Base-by-base conservation (phyloP, 2,113 vertebrate species). In the Rhegmatorhina hoffmannsi region DNA sequence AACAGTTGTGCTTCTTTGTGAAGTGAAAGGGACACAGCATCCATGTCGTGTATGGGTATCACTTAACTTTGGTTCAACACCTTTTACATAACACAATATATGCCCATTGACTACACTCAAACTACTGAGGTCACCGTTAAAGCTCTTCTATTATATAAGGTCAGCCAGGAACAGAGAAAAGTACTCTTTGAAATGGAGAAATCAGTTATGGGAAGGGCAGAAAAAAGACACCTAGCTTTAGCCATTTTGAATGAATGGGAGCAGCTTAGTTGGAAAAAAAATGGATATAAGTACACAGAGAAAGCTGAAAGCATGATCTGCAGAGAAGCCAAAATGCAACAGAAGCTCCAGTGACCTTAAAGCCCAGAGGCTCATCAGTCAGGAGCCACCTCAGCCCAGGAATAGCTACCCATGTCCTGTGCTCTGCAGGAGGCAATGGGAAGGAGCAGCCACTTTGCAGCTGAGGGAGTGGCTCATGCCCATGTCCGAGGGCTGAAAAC, bases 201-300 rank as follows among this genome's bases (percentile, higher is more conserved):
- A 26, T 2, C 10, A 47, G 75, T 14, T 2, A n/a, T 12, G 4
- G 2, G 11, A 5, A 7, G 6, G 4, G 9, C 7, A 4, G 7
- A 11, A 15, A 18, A 5, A 43, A 33, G 1, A 77, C 77, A 40
- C 17, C 26, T 8, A 56, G 52, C 18, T 79, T 38, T 13, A 87
- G 21, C 49, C 36, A 40, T 47, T 73, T 58, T 29, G 10, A 69
- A 87, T 34, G 9, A 72, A 17, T 21, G 29, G 36, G 64, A 89
- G 34, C 7, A 58, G 49, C 17, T 67, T 49, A 20, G 19, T 21
- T 69, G 4, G 53, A 31, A 21, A 17, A 17, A 14, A 17, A 43
- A 17, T 33, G 1, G 11, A 33, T 78, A 56, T 33, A 52, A 75
- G 29, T 16, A 47, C 26, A 84, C 15, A 55, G 59, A 63, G n/a